phyloP scores from a whole-genome alignment of 1,140 invertebrate species.

The Drosophila kanapiae region DNA sequence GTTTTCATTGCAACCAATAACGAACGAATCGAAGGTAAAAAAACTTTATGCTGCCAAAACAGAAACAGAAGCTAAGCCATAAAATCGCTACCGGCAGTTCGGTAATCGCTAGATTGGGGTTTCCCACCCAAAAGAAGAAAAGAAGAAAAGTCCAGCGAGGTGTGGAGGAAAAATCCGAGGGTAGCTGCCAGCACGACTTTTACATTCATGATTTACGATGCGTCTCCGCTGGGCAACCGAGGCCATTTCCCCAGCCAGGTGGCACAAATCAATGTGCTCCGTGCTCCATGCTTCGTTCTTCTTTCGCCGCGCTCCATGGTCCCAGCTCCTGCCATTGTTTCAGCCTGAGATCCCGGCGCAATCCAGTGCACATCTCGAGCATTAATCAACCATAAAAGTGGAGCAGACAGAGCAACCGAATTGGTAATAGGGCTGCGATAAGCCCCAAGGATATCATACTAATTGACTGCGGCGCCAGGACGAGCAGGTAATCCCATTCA shows the following conservation, averaged over 20 bases:
- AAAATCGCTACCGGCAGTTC: constrained; percentile 54
- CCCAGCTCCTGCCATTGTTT: constrained; percentile 24
- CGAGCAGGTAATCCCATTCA: constrained; percentile 17
- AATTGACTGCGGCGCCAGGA: constrained; percentile 46
- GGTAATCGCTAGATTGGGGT: constrained; percentile 50
- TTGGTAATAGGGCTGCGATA: constrained; percentile 54
- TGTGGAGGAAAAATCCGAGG: constrained; percentile 11
- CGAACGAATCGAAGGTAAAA: constrained; percentile 46
- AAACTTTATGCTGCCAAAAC: constrained; percentile 36
- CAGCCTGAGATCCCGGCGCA: constrained; percentile 26
- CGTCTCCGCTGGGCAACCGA: constrained; percentile 36
- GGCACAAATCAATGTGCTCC: constrained; percentile 61
- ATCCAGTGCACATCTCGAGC: constrained; percentile 59
- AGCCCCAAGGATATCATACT: constrained; percentile 64
- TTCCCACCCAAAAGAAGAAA: neutral
- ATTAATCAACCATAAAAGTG: constrained; percentile 72
- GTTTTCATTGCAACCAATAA: constrained; percentile 54
- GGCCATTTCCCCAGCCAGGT: constrained; percentile 70
- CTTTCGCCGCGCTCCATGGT: constrained; percentile 10
- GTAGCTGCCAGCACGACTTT: constrained; percentile 48
- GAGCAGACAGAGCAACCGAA: constrained; percentile 55
- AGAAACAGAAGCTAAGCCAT: constrained; percentile 57
- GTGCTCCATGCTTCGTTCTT: constrained; percentile 8
- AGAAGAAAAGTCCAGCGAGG: neutral
- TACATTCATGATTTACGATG: constrained; percentile 78